Percentiles rank a stretch among this genome's conserved stretches.
Evolutionary conservation across 2,797 vertebrate species (phyloP).

Genomic region (Amniataba percoides): DNA sequence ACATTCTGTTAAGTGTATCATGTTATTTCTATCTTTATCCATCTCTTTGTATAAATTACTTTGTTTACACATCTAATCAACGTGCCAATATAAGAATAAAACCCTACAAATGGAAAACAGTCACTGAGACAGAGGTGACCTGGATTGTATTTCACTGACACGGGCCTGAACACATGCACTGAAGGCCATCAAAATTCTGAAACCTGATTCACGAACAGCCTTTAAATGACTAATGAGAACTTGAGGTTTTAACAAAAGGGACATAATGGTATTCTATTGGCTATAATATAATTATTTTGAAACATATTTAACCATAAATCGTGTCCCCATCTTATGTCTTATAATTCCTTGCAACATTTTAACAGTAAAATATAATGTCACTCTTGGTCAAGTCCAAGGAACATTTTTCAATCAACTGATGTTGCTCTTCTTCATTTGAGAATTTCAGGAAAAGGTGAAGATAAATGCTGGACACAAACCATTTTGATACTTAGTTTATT

Average conservation of each 20-base stretch:
- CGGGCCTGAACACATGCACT: slow-evolving; percentile 16
- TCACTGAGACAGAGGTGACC: slow-evolving; percentile 37
- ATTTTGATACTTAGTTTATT: slow-evolving; percentile 26
- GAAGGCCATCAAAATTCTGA: slow-evolving; percentile 49
- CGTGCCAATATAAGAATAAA: slow-evolving; percentile 5
- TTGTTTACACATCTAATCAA: slow-evolving; percentile 22
- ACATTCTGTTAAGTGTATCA: neutral
- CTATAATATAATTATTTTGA: slow-evolving; percentile 31
- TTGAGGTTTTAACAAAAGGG: slow-evolving; percentile 37
- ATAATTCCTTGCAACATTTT: slow-evolving; percentile 39
- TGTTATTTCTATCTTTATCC: slow-evolving; percentile 8
- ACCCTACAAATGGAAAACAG: slow-evolving; percentile 7
- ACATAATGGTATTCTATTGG: slow-evolving; percentile 40
- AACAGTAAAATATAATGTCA: slow-evolving; percentile 18
- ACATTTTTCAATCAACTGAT: slow-evolving; percentile 25
- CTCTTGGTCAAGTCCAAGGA: neutral
- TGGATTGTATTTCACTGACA: slow-evolving; percentile 30
- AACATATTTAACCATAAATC: slow-evolving; percentile 33
- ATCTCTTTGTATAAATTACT: neutral
- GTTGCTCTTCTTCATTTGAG: slow-evolving; percentile 4
- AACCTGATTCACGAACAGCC: slow-evolving; percentile 54
- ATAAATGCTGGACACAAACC: slow-evolving; percentile 17
- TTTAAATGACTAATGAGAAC: slow-evolving; percentile 49
- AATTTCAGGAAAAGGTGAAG: neutral
- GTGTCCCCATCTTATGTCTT: slow-evolving; percentile 35